Conservation (phyloP, 2,888 invertebrate species). For the Deroplatys truncata region DNA sequence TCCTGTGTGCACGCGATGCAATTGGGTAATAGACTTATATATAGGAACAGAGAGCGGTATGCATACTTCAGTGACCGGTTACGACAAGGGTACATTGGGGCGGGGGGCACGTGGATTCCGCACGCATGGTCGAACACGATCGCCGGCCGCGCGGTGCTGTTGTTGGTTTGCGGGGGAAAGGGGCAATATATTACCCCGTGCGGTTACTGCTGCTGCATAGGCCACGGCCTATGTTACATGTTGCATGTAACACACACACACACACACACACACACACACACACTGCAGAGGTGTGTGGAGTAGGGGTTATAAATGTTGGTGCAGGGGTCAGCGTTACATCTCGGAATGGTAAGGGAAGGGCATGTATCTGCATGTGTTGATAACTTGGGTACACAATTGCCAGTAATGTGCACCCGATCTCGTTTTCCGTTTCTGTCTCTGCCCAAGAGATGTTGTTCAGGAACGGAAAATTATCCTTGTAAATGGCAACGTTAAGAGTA, state of each 20-base stretch:
- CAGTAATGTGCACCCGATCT: not conserved
- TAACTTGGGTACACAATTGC: not conserved
- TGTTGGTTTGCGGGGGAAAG: not conserved
- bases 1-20: not conserved
- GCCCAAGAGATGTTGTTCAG: not conserved
- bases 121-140: slow-evolving; percentile 14
- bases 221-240: not conserved
- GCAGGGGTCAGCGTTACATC: slow-evolving; percentile 5
- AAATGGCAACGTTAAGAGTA: not conserved
- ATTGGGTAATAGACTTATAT: not conserved
- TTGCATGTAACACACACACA: not conserved
- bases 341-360: not conserved
- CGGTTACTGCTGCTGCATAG: not conserved
- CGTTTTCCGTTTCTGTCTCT: not conserved
- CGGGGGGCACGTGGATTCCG: not conserved
- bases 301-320: not conserved
- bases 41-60: not conserved
- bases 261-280: not conserved
- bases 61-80: slow-evolving; percentile 3
- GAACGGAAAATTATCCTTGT: not conserved
- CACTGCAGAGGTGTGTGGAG: not conserved
- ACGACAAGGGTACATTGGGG: not conserved
- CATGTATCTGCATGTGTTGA: not conserved
- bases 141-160: not conserved
- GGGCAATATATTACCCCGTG: not conserved